Conservation (phyloP, 2,888 invertebrate genomes). For the Drymonia ruficornis region DNA sequence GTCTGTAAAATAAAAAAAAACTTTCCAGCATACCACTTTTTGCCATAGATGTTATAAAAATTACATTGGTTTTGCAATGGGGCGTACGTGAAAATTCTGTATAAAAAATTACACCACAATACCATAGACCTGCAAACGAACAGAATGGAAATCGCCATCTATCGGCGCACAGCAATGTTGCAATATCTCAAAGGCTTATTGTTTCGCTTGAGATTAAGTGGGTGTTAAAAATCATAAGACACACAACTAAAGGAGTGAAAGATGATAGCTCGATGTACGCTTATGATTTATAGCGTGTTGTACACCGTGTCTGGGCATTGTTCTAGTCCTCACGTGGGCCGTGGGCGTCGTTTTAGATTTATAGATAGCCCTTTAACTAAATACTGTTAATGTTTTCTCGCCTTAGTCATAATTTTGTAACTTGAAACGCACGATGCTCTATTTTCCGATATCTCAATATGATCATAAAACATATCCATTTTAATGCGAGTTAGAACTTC, state of each 20-base stretch:
- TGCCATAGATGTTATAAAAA: neutral
- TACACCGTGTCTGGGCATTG: constrained; percentile 71
- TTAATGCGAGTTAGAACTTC: too few relatives aligned
- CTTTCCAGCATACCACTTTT: neutral
- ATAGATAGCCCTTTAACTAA: constrained; percentile 64
- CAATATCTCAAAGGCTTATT: constrained; percentile 61
- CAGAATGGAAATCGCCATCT: neutral
- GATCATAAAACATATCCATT: too few relatives aligned
- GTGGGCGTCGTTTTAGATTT: constrained; percentile 76
- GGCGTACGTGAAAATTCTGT: neutral
- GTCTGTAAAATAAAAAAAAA: too few relatives aligned
- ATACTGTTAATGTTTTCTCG: constrained; percentile 41
- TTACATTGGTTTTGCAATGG: neutral
- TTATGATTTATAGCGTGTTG: constrained; percentile 80
- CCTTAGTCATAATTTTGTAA: neutral
- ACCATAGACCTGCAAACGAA: too few relatives aligned
- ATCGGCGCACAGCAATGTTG: constrained; percentile 38
- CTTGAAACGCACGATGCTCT: neutral
- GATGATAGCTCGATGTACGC: constrained; percentile 69
- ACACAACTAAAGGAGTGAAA: constrained; percentile 71
- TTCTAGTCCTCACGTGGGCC: constrained; percentile 56
- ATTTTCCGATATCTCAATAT: too few relatives aligned
- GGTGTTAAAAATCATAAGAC: constrained; percentile 82
- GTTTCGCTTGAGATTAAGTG: constrained; percentile 73
- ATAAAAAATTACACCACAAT: neutral